These are phyloP conservation scores for Peromyscus polionotus DNA, from an alignment of 2,113 vertebrate species.

Conservation along the genomic window DNA sequence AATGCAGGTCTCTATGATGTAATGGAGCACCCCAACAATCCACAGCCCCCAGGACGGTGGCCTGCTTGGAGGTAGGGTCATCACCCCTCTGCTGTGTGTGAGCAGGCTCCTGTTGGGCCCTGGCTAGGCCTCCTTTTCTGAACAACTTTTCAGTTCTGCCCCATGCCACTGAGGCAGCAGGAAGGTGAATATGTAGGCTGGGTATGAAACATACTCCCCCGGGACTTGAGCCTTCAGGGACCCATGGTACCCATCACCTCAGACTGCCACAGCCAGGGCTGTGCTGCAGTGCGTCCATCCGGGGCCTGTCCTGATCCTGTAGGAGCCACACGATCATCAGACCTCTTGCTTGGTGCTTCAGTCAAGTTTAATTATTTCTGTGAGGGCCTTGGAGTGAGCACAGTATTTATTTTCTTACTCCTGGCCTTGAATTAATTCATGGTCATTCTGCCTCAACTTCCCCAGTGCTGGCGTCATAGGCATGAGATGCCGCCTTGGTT, in stretches of 20 bases:
- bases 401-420: background rate
- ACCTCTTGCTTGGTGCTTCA: background rate
- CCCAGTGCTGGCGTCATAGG: background rate
- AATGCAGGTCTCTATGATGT: background rate
- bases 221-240: background rate
- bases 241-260: background rate
- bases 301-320: fast-evolving
- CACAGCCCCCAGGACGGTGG: background rate
- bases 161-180: background rate
- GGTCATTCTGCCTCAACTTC: background rate
- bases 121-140: background rate
- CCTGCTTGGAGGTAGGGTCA: background rate
- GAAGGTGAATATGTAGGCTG: background rate
- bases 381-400: background rate
- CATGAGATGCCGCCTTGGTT: too few species aligned
- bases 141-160: background rate
- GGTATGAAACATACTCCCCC: background rate
- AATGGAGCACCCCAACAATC: background rate
- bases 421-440: background rate
- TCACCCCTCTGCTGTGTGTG: fast-evolving
- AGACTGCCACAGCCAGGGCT: too few species aligned
- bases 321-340: fast-evolving
- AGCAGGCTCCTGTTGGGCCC: too few species aligned
- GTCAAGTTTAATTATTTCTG: background rate
- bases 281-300: background rate